Evolutionary conservation across 2,888 invertebrate genomes (phyloP).

Genomic region (Neelides folsomi): DNA sequence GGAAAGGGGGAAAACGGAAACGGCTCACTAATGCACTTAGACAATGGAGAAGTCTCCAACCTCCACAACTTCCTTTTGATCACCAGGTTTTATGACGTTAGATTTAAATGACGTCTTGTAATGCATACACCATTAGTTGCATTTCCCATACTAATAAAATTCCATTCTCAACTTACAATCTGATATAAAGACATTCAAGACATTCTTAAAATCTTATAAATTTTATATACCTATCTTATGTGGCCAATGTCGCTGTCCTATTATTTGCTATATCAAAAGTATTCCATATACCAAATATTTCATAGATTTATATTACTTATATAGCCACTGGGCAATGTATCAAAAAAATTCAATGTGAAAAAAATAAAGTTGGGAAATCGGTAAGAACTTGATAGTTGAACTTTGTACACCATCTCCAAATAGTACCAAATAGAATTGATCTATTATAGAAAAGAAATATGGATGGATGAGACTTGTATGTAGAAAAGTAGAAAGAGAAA

Average conservation of each 20-base stretch:
- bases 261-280: too few relatives aligned
- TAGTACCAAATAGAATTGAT: background rate
- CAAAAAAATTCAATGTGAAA: conserved; percentile 10
- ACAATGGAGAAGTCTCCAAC: conserved; percentile 1
- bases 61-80: background rate
- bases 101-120: conserved; percentile 3
- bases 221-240: too few relatives aligned
- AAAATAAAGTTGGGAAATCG: conserved; percentile 13
- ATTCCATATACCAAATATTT: too few relatives aligned
- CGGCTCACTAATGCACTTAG: too few relatives aligned
- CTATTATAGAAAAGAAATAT: conserved; percentile 6
- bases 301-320: too few relatives aligned
- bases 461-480: conserved; percentile 5
- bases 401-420: background rate
- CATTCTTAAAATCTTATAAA: too few relatives aligned
- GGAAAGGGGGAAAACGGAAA: too few relatives aligned
- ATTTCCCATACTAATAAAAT: too few relatives aligned
- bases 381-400: too few relatives aligned
- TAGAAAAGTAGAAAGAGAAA: conserved; percentile 5
- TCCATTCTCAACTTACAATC: too few relatives aligned
- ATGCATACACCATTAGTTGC: background rate
- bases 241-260: too few relatives aligned
- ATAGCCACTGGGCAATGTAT: conserved; percentile 2
- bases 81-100: background rate
- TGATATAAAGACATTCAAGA: too few relatives aligned